phyloP scores from a whole-genome alignment of 2,797 vertebrate species.

The Gobionotothen gibberifrons region DNA sequence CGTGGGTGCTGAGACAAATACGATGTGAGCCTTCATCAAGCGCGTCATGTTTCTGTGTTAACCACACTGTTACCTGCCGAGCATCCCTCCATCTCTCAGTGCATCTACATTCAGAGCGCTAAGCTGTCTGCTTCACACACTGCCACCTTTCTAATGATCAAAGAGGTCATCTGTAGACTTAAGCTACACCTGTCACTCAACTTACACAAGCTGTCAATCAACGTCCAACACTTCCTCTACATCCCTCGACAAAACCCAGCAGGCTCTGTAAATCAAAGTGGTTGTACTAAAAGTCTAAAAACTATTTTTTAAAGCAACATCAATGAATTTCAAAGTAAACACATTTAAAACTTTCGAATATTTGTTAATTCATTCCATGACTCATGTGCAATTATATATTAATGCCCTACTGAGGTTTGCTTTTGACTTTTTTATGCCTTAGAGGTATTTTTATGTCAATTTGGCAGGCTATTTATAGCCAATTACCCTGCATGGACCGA shows the following conservation, averaged over 20 bases:
- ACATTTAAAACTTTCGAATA: slow-evolving; percentile 22
- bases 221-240: slow-evolving; percentile 44
- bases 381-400: slow-evolving; percentile 58
- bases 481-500: slow-evolving; percentile 75
- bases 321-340: slow-evolving; percentile 10
- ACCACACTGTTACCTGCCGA: slow-evolving; percentile 48
- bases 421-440: slow-evolving; percentile 68
- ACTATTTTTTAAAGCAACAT: background rate
- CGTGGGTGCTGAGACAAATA: slow-evolving; percentile 46
- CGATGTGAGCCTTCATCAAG: slow-evolving; percentile 24
- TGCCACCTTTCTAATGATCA: slow-evolving; percentile 73
- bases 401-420: slow-evolving; percentile 57
- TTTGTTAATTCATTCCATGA: slow-evolving; percentile 45
- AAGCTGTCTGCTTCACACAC: slow-evolving; percentile 65
- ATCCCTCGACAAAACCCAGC: slow-evolving; percentile 38
- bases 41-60: slow-evolving; percentile 35
- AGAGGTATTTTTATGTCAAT: slow-evolving; percentile 70
- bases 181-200: slow-evolving; percentile 77
- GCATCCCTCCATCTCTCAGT: slow-evolving; percentile 46
- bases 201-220: slow-evolving; percentile 66
- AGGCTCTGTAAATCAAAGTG: slow-evolving; percentile 10
- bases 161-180: slow-evolving; percentile 78
- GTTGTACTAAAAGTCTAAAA: slow-evolving; percentile 24
- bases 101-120: slow-evolving; percentile 51
- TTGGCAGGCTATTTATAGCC: slow-evolving; percentile 78